Conservation (phyloP, 1,140 invertebrate genomes). For the Megathymus violae region DNA sequence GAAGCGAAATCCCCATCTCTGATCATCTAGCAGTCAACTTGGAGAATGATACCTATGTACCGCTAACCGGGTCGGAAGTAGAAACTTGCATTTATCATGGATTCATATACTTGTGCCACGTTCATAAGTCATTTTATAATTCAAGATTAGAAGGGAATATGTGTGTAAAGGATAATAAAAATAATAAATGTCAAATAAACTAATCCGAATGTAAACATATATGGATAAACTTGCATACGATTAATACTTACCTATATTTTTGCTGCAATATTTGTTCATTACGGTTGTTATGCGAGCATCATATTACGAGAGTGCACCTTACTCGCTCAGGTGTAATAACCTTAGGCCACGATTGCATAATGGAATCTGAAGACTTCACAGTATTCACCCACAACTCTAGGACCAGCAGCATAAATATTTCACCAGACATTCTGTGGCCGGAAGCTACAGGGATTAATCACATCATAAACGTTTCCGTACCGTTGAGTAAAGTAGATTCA, state of each 20-base stretch:
- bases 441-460: slow-evolving; percentile 31
- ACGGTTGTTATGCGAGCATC: slow-evolving; percentile 33
- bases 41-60: slow-evolving; percentile 3
- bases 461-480: slow-evolving; percentile 5
- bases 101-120: neutral
- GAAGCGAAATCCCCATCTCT: neutral
- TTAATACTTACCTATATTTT: slow-evolving; percentile 28
- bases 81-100: neutral
- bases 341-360: slow-evolving; percentile 27
- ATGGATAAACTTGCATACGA: slow-evolving; percentile 11
- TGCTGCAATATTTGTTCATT: slow-evolving; percentile 34
- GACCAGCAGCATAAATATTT: slow-evolving; percentile 20
- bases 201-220: neutral
- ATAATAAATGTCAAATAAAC: neutral
- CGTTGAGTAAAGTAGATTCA: slow-evolving; percentile 1
- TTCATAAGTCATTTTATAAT: slow-evolving; percentile 3
- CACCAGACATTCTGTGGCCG: slow-evolving; percentile 22
- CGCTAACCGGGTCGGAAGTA: neutral
- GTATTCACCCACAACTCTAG: slow-evolving; percentile 25
- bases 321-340: slow-evolving; percentile 14
- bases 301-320: slow-evolving; percentile 30
- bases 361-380: slow-evolving; percentile 31
- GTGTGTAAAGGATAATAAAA: neutral
- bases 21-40: slow-evolving; percentile 6
- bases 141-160: neutral